These are phyloP conservation scores for Urocolius indicus DNA, from an alignment of 2,113 vertebrate genomes.

Conservation along the genomic window DNA sequence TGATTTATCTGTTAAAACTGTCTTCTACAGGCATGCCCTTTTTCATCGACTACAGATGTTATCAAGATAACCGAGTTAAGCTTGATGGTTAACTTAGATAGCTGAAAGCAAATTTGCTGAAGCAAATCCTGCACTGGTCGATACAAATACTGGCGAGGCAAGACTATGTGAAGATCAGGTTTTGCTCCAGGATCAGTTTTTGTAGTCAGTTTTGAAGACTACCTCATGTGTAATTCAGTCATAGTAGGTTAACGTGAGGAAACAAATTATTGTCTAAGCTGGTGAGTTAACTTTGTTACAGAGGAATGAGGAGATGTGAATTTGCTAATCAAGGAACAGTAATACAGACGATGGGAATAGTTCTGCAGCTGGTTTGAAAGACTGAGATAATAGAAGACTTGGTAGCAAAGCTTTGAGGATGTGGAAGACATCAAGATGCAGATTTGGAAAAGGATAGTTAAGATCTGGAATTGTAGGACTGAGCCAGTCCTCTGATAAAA, in stretches of 20 bases:
- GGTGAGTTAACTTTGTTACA: not conserved
- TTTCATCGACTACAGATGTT: not conserved
- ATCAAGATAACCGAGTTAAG: not conserved
- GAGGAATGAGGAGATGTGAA: not conserved
- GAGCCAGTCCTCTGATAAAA: not conserved
- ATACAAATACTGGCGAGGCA: not conserved
- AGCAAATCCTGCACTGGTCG: not conserved
- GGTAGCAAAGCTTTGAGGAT: not conserved
- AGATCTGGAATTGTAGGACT: not conserved
- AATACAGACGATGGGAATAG: not conserved
- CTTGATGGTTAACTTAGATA: not conserved
- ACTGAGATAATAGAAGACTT: not conserved
- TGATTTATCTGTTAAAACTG: not conserved
- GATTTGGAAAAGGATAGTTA: not conserved
- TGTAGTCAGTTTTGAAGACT: not conserved
- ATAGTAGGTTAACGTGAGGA: not conserved
- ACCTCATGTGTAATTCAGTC: not conserved
- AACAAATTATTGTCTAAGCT: not conserved
- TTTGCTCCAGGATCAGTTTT: not conserved
- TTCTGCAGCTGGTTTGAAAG: not conserved
- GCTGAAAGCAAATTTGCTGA: not conserved
- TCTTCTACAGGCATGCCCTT: not conserved
- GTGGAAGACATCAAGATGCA: not conserved
- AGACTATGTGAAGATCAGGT: not conserved
- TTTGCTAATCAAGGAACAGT: not conserved